Conservation (phyloP, 2,888 invertebrate genomes). For the Biston betularia region DNA sequence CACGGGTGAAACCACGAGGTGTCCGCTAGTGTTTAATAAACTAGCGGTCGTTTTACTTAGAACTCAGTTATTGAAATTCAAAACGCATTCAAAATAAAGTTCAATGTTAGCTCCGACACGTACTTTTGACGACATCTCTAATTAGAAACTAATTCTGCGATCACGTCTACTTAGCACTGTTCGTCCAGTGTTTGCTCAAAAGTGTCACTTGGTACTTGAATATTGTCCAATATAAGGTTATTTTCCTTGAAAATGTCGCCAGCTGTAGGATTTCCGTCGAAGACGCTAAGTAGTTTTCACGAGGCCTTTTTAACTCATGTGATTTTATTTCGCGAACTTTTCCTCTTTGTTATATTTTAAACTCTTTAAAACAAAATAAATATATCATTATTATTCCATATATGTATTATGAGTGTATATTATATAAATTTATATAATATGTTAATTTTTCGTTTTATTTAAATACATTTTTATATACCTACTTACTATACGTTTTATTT, state of each 20-base stretch:
- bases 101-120: slow-evolving; percentile 24
- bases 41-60: slow-evolving; percentile 21
- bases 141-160: slow-evolving; percentile 71
- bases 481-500: too few relatives aligned
- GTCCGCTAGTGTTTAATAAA: not conserved
- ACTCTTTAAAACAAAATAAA: too few relatives aligned
- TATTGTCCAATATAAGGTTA: slow-evolving; percentile 32
- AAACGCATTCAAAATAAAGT: slow-evolving; percentile 19
- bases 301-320: slow-evolving; percentile 31
- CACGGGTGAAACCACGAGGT: too few relatives aligned
- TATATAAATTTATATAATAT: too few relatives aligned
- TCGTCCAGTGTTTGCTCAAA: slow-evolving; percentile 55
- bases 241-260: slow-evolving; percentile 42
- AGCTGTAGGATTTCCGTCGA: slow-evolving; percentile 31
- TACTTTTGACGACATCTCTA: slow-evolving; percentile 61
- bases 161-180: slow-evolving; percentile 64
- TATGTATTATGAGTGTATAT: too few relatives aligned
- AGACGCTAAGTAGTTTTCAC: slow-evolving; percentile 27
- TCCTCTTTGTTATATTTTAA: slow-evolving; percentile 12
- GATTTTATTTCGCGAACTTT: slow-evolving; percentile 19
- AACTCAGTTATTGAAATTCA: not conserved
- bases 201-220: slow-evolving; percentile 50
- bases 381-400: too few relatives aligned
- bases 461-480: too few relatives aligned
- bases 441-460: too few relatives aligned